Evolutionary conservation across 2,888 invertebrate species (phyloP).

Genomic region (Macrostomum cliftonense): DNA sequence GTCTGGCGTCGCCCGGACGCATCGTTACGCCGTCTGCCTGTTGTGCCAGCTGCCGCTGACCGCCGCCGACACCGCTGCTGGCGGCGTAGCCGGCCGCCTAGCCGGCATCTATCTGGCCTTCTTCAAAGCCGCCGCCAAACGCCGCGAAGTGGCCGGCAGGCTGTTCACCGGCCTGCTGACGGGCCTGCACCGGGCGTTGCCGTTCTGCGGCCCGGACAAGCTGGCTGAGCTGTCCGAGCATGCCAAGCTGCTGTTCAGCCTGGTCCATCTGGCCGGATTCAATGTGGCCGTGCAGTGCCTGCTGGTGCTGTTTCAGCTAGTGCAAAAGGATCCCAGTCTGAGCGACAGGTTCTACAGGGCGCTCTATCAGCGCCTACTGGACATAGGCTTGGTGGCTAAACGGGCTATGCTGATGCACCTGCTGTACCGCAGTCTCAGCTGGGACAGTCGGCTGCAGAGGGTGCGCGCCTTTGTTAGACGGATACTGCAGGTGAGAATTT

Average conservation of each 20-base stretch:
- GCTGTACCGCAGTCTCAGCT: conserved; percentile 57
- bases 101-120: conserved; percentile 81
- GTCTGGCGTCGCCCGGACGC: too few relatives aligned
- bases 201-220: conserved; percentile 38
- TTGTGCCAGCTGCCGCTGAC: conserved; percentile 59
- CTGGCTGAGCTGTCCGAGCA: conserved; percentile 43
- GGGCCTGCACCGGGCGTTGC: conserved; percentile 65
- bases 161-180: conserved; percentile 63
- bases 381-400: conserved; percentile 48
- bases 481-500: too few relatives aligned
- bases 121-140: conserved; percentile 44
- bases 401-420: conserved; percentile 63
- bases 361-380: conserved; percentile 65
- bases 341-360: conserved; percentile 52
- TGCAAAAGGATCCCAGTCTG: conserved; percentile 35
- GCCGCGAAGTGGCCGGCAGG: conserved; percentile 58
- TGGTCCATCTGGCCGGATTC: conserved; percentile 61
- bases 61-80: conserved; percentile 42
- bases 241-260: conserved; percentile 56
- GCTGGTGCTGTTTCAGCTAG: conserved; percentile 48
- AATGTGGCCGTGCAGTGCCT: conserved; percentile 47
- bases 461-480: too few relatives aligned
- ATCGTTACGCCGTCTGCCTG: conserved; percentile 63
- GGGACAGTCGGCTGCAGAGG: too few relatives aligned
- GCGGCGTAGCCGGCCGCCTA: conserved; percentile 41